A percentile compares a stretch with the other conserved stretches of the same genome.
These are phyloP conservation scores for Listronotus bonariensis DNA, from an alignment of 1,140 invertebrate species.

Conservation along the genomic window DNA sequence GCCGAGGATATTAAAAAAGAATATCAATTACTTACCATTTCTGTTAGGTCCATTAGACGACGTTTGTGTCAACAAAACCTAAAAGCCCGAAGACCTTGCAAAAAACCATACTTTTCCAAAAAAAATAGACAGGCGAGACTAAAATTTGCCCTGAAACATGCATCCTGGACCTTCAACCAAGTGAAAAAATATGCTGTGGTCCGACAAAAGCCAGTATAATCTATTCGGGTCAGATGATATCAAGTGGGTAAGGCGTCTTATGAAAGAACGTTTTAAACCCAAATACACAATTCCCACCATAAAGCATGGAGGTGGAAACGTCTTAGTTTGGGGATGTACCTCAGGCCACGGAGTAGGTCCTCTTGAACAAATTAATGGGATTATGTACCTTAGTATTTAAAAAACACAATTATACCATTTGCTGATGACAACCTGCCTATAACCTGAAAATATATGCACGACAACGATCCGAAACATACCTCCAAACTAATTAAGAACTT, in stretches of 20 bases:
- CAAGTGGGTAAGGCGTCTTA: conserved; percentile 27
- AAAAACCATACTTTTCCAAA: too few relatives aligned
- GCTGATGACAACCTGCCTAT: conserved; percentile 43
- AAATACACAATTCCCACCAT: conserved; percentile 41
- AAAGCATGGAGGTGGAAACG: conserved; percentile 40
- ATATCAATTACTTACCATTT: too few relatives aligned
- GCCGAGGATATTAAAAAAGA: too few relatives aligned
- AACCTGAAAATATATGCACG: conserved; percentile 43
- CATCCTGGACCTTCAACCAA: conserved; percentile 4
- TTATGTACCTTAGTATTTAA: conserved; percentile 37
- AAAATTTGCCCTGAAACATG: not conserved
- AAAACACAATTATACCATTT: conserved; percentile 20
- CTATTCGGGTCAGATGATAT: conserved; percentile 29
- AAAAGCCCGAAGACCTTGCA: too few relatives aligned
- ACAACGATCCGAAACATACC: conserved; percentile 50
- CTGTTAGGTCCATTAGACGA: too few relatives aligned
- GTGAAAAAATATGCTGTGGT: conserved; percentile 32
- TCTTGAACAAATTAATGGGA: conserved; percentile 34
- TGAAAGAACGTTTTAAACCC: conserved; percentile 25
- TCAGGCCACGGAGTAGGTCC: conserved; percentile 38
- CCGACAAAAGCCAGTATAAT: conserved; percentile 28
- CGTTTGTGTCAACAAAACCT: too few relatives aligned
- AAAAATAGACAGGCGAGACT: not conserved
- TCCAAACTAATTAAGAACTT: conserved; percentile 32
- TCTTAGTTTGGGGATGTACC: conserved; percentile 42